These are phyloP conservation scores for Rattus rattus DNA, from an alignment of 2,113 vertebrate species.

Conservation along the genomic window DNA sequence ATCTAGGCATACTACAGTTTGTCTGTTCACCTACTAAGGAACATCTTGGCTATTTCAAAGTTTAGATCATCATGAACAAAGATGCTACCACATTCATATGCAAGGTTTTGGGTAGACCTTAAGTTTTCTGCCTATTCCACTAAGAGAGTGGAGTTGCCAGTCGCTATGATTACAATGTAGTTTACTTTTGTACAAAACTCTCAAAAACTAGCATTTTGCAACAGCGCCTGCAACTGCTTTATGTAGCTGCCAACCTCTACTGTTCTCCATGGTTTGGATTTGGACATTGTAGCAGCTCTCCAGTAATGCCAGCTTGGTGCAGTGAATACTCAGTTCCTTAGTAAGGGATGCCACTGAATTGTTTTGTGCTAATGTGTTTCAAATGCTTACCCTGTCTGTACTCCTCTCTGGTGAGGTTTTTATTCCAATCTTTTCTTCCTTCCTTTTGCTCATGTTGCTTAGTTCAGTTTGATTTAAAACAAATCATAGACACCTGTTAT, in stretches of 20 bases:
- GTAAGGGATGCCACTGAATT: neutral
- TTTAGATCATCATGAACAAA: neutral
- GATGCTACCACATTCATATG: neutral
- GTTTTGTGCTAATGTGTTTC: neutral
- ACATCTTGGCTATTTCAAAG: neutral
- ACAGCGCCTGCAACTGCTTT: neutral
- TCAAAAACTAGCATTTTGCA: neutral
- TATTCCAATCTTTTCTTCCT: neutral
- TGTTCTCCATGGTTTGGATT: neutral
- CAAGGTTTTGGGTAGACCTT: neutral
- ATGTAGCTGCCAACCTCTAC: too few relatives aligned
- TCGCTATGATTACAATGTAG: neutral
- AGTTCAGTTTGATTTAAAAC: conserved; percentile 1
- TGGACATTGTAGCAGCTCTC: neutral
- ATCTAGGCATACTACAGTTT: neutral
- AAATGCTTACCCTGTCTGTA: neutral
- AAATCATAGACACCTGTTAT: neutral
- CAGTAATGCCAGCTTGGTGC: neutral
- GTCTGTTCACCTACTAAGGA: conserved; percentile 4
- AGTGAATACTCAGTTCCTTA: neutral
- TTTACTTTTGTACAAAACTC: neutral
- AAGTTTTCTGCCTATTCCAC: neutral
- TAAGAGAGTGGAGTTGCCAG: neutral
- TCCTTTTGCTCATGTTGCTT: neutral
- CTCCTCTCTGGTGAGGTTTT: neutral